Evolutionary conservation across 1,140 invertebrate species (phyloP).

Genomic region (Parapsyche elsis): DNA sequence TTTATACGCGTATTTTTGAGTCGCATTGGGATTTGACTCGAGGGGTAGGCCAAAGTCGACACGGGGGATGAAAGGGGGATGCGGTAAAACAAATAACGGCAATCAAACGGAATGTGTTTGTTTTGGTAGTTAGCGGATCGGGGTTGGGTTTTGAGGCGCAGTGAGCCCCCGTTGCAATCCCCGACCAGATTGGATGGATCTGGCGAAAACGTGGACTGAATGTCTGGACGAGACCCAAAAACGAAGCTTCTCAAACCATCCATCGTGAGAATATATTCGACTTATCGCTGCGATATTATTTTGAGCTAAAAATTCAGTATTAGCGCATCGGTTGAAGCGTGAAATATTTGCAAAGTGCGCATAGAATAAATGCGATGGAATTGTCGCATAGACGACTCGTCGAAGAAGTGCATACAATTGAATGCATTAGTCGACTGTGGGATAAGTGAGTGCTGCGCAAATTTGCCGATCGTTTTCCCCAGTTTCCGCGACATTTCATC

Average conservation of each 20-base stretch:
- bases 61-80: neutral
- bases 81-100: slow-evolving; percentile 6
- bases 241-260: neutral
- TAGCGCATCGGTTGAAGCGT: neutral
- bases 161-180: slow-evolving; percentile 9
- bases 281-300: neutral
- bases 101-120: slow-evolving; percentile 38
- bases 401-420: neutral
- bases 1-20: no score
- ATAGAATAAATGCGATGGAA: no score
- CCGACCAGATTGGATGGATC: slow-evolving; percentile 11
- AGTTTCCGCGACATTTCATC: slow-evolving; percentile 1
- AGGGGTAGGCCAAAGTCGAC: neutral
- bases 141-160: neutral
- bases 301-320: neutral
- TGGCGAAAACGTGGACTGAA: slow-evolving; percentile 30
- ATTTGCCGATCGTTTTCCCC: neutral
- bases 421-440: neutral
- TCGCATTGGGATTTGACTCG: neutral
- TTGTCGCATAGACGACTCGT: no score
- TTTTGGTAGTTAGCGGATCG: slow-evolving; percentile 21
- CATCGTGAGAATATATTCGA: neutral
- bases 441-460: neutral
- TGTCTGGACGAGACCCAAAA: neutral
- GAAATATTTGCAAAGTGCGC: neutral